Evolutionary conservation across 2,113 vertebrate genomes (phyloP).

Genomic region (Promerops cafer): DNA sequence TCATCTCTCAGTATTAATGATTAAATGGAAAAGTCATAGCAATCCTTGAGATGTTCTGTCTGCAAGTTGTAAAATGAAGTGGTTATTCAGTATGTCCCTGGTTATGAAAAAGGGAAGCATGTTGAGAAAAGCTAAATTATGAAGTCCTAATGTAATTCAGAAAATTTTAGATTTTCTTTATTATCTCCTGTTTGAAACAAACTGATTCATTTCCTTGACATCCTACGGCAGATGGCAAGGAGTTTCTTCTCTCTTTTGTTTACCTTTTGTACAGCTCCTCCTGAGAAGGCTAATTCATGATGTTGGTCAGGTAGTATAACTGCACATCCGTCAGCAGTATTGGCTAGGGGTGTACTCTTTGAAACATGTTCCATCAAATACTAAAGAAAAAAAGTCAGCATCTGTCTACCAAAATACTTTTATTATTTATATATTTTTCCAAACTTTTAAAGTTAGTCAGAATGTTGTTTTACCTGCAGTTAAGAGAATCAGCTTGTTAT

Average conservation of each 20-base stretch:
- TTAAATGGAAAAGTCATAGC: not conserved
- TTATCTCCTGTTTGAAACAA: slow-evolving; percentile 36
- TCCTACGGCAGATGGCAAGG: slow-evolving; percentile 36
- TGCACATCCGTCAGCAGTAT: slow-evolving; percentile 25
- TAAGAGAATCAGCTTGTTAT: slow-evolving; percentile 36
- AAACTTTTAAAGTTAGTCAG: not conserved
- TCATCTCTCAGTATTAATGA: not conserved
- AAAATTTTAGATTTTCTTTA: slow-evolving; percentile 53
- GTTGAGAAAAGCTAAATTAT: not conserved
- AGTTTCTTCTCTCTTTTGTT: slow-evolving; percentile 30
- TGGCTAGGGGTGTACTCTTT: slow-evolving; percentile 38
- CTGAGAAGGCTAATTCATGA: slow-evolving; percentile 55
- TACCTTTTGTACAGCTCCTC: slow-evolving; percentile 19
- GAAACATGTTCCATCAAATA: slow-evolving; percentile 42
- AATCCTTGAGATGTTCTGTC: not conserved
- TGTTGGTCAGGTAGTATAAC: slow-evolving; percentile 52
- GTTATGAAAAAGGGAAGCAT: not conserved
- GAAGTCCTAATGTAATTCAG: not conserved
- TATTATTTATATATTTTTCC: slow-evolving; percentile 46
- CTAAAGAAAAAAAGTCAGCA: slow-evolving; percentile 38
- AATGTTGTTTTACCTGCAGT: slow-evolving; percentile 65
- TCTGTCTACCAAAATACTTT: slow-evolving; percentile 20
- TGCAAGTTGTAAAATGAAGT: not conserved
- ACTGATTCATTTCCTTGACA: slow-evolving; percentile 51
- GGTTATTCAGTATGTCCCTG: not conserved